These are phyloP conservation scores for Pseudochirops corinnae DNA, from an alignment of 2,797 vertebrate species.

Conservation along the genomic window DNA sequence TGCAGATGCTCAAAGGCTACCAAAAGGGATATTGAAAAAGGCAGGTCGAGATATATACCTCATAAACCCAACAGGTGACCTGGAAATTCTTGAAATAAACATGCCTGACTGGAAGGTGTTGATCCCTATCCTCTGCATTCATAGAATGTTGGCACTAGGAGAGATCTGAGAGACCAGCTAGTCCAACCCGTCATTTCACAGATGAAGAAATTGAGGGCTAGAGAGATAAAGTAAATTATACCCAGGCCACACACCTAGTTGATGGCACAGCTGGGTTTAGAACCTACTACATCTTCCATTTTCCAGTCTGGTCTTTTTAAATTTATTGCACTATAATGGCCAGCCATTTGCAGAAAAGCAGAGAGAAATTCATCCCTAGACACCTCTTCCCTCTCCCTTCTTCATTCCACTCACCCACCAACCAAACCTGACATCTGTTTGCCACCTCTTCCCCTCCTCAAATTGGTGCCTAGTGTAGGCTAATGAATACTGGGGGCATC, in stretches of 20 bases:
- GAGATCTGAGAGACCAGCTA: not conserved
- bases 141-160: not conserved
- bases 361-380: not conserved
- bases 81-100: not conserved
- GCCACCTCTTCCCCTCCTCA: not conserved
- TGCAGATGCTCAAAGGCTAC: not conserved
- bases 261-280: not conserved
- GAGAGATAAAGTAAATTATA: not conserved
- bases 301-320: not conserved
- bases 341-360: not conserved
- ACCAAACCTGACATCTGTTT: not conserved
- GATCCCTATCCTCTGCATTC: not conserved
- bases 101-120: not conserved
- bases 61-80: not conserved
- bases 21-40: not conserved
- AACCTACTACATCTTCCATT: not conserved
- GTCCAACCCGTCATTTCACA: too few species aligned
- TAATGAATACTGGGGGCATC: not conserved
- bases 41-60: not conserved
- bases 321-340: not conserved
- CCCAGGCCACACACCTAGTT: not conserved
- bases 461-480: not conserved
- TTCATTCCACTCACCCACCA: not conserved
- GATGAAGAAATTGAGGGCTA: too few species aligned
- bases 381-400: not conserved